phyloP scores from a whole-genome alignment of 2,113 vertebrate genomes.

The Siniperca knerii region DNA sequence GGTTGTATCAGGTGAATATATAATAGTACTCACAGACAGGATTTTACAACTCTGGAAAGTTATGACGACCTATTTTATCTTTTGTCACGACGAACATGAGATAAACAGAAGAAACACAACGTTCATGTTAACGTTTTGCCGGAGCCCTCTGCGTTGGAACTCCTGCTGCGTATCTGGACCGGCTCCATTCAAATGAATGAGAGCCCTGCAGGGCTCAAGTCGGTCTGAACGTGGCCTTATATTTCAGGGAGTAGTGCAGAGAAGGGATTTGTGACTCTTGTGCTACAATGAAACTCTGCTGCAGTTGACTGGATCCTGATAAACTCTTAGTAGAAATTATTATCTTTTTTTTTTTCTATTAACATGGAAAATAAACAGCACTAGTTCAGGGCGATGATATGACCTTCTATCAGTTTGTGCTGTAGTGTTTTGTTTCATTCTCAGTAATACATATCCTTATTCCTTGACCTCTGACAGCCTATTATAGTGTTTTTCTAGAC shows the following conservation, averaged over 20 bases:
- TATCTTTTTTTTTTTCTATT: neutral
- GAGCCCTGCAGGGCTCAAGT: neutral
- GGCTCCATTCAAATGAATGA: neutral
- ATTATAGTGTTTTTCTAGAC: neutral
- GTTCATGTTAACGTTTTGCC: too few species aligned
- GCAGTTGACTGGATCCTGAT: neutral
- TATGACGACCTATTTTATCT: too few species aligned
- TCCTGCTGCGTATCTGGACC: neutral
- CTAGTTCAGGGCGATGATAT: neutral
- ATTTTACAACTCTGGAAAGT: too few species aligned
- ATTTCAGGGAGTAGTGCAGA: too few species aligned
- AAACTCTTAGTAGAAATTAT: constrained; percentile 11
- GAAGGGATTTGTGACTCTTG: neutral
- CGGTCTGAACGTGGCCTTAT: too few species aligned
- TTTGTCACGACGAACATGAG: too few species aligned
- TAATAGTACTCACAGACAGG: too few species aligned
- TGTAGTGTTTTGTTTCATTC: neutral
- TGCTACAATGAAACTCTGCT: neutral
- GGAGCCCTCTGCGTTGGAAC: neutral
- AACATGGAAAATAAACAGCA: neutral
- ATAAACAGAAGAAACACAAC: too few species aligned
- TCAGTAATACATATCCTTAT: neutral
- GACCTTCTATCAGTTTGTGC: neutral
- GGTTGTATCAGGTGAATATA: neutral
- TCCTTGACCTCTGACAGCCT: constrained; percentile 7